Base-by-base conservation (phyloP, 2,888 invertebrate species). In the Aphrophora alni region DNA sequence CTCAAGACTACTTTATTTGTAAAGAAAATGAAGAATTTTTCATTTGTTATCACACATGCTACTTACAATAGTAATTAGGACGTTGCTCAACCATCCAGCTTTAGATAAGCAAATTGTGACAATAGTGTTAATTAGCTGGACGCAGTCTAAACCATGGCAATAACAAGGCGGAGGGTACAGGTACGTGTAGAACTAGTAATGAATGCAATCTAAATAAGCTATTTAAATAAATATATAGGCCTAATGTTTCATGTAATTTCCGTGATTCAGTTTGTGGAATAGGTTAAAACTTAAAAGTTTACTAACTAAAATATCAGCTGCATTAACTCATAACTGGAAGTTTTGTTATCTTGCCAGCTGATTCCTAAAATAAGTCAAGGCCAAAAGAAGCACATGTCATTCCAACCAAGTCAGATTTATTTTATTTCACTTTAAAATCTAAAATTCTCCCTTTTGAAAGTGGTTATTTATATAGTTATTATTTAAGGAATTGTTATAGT, bases 11-110 rank as follows among this genome's bases (percentile, higher is more conserved):
- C 75, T 75, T 21, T 75, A 51, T 75, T 75, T 59, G 26, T 75
- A 27, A 75, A 75, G 33, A 51, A 75, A 26, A 75, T 27, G 26
- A 51, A 51, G 75, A 26, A 75, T 75, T 75, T 75, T 51, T 75
- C 59, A 75, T 51, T 75, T 14, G 44, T 44, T 44, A 44, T 44
- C 44, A 44, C 44, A 44, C 44, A 14, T 44, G 44, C 8, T 44
- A 44, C 44, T 44, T 44, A 44, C 44, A 44, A 44, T 10, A 44
- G 44, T 44, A 44, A 44, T 44, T 44, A 44, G 44, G 17, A 44
- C 44, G 44, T 44, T 44, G 2, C 12, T 44, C 7, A 44, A 44
- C 10, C 44, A 44, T 17, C 44, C 14, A 44, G 44, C 44, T 44
- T 44, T 14, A 44, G 44, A 44, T 44, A 44, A 44, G 44, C 14